These are phyloP conservation scores for Hydrozoanthus gracilis DNA, from an alignment of 92 coral and sea anemone species.

Conservation along the genomic window DNA sequence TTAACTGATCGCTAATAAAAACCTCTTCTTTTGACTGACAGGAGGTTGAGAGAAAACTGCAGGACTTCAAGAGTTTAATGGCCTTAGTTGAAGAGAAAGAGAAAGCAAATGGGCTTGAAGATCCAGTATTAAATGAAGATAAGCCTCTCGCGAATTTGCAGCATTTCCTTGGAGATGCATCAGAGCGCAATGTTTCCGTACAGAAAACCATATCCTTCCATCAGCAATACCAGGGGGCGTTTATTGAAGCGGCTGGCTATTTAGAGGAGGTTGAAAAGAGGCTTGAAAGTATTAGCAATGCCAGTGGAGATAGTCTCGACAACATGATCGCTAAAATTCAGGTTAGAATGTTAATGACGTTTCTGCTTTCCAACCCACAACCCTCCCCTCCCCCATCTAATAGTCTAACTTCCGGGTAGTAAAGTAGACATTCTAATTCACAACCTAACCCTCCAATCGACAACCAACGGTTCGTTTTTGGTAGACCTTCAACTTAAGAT, in stretches of 20 bases:
- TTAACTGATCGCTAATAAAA: too few species aligned
- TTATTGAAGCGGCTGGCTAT: slow-evolving; percentile 47
- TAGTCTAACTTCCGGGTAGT: too few species aligned
- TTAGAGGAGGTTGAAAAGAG: slow-evolving; percentile 38
- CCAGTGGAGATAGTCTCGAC: not conserved
- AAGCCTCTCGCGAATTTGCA: slow-evolving; percentile 36
- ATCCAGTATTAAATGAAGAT: slow-evolving; percentile 33
- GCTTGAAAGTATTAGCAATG: not conserved
- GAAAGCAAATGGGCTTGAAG: slow-evolving; percentile 45
- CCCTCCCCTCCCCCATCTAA: too few species aligned
- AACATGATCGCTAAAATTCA: not conserved
- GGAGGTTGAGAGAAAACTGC: slow-evolving; percentile 71
- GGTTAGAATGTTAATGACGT: not conserved
- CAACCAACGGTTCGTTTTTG: too few species aligned
- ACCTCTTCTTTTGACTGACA: slow-evolving; percentile 20
- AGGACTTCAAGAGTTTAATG: slow-evolving; percentile 67
- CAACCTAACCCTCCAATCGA: too few species aligned
- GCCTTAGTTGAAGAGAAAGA: slow-evolving; percentile 65
- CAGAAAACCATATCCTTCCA: slow-evolving; percentile 73
- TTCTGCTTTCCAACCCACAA: too few species aligned
- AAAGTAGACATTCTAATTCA: too few species aligned
- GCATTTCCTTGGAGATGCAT: slow-evolving; percentile 56
- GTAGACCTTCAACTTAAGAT: too few species aligned
- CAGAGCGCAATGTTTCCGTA: slow-evolving; percentile 47
- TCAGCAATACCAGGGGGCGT: slow-evolving; percentile 66